Conservation (phyloP, 64 coral and sea anemone genomes). For the Actinia equina region DNA sequence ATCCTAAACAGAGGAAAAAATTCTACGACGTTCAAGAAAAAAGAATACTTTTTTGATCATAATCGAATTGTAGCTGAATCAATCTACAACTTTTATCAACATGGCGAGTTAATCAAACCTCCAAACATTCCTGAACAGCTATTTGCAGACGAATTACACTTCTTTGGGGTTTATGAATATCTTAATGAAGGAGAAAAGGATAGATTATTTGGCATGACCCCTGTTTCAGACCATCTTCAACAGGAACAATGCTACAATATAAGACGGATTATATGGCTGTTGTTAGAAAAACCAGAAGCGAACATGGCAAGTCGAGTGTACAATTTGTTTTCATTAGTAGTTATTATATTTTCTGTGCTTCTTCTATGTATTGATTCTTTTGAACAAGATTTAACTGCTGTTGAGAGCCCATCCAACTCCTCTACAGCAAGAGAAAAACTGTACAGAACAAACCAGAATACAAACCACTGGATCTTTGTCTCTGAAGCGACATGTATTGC, state of each 20-base stretch:
- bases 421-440: background rate
- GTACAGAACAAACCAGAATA: background rate
- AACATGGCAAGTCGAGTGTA: constrained; percentile 24
- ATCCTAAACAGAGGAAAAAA: constrained; percentile 31
- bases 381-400: background rate
- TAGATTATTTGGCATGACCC: too few relatives aligned
- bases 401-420: background rate
- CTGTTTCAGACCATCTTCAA: background rate
- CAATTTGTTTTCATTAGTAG: constrained; percentile 40
- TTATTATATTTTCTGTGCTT: constrained; percentile 48
- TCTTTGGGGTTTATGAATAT: constrained; percentile 66
- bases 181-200: constrained; percentile 44
- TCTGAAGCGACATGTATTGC: constrained; percentile 63
- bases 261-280: constrained; percentile 34
- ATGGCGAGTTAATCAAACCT: constrained; percentile 56
- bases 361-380: constrained; percentile 41
- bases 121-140: constrained; percentile 57
- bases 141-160: constrained; percentile 51
- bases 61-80: constrained; percentile 69
- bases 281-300: constrained; percentile 65
- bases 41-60: constrained; percentile 81
- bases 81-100: constrained; percentile 62
- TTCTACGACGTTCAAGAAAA: constrained; percentile 54
- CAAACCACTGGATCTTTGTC: constrained; percentile 26
- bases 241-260: background rate